Evolutionary conservation across 2,888 invertebrate species (phyloP).

Genomic region (Callimorpha dominula): DNA sequence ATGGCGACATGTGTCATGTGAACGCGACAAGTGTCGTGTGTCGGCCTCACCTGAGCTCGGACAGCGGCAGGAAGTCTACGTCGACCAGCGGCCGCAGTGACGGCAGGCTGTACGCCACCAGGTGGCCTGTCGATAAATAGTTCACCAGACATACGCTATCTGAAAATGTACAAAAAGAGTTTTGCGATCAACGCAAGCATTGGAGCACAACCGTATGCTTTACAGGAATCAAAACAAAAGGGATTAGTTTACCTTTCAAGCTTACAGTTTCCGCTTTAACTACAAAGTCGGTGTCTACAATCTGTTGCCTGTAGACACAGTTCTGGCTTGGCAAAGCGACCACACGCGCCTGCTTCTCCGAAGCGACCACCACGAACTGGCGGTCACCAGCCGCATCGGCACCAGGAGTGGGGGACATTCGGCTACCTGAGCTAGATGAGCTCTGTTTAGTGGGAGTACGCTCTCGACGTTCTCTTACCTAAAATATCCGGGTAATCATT

Average conservation of each 20-base stretch:
- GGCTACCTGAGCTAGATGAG: constrained; percentile 86
- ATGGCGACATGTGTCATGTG: not conserved
- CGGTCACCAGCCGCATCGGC: constrained; percentile 87
- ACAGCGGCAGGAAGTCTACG: constrained; percentile 97
- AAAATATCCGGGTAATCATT: constrained; percentile 7
- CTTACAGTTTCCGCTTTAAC: constrained; percentile 97
- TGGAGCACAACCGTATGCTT: not conserved
- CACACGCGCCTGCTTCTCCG: constrained; percentile 98
- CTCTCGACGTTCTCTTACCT: constrained; percentile 79
- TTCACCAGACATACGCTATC: constrained; percentile 98
- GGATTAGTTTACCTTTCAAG: constrained; percentile 90
- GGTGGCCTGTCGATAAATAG: constrained; percentile 97
- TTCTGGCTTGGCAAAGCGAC: constrained; percentile 98
- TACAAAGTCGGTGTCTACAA: constrained; percentile 97
- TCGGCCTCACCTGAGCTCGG: constrained; percentile 94
- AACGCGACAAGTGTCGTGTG: constrained; percentile 9
- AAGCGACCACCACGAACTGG: constrained; percentile 97
- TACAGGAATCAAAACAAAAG: not conserved
- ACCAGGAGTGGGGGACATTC: constrained; percentile 92
- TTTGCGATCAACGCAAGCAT: not conserved
- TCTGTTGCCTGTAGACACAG: constrained; percentile 96
- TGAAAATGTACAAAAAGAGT: constrained; percentile 72
- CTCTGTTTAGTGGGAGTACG: constrained; percentile 89
- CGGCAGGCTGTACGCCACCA: constrained; percentile 97
- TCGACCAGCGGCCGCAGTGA: constrained; percentile 97